Base-by-base conservation (phyloP, 2,888 invertebrate species). In the Drosophila mimica region DNA sequence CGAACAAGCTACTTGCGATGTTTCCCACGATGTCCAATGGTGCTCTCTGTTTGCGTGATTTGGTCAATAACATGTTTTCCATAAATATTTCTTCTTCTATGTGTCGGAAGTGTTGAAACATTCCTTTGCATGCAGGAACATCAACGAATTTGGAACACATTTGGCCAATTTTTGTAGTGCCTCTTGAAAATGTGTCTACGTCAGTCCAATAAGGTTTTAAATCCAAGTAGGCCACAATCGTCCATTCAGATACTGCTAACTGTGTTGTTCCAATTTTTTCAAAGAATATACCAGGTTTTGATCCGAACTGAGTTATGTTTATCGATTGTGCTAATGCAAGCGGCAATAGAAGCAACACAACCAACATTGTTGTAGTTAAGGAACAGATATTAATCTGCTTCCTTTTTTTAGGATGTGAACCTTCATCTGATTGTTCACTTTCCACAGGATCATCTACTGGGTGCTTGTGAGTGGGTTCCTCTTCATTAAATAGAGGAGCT, bases 1-100 rank as follows among this genome's bases (percentile, higher is more conserved):
- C 43, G 20, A 52, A 61, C 0, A 52, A 31, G 20, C 49, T 20
- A 13, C 51, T 51, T n/a, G 49, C 60, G 7, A 51, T 52, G 15
- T 60, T 51, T 49, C 40, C 61, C 13, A 43, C 15, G 30, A n/a
- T n/a, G n/a, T n/a, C n/a, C n/a, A n/a, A n/a, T n/a, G n/a, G n/a
- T n/a, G n/a, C n/a, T n/a, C n/a, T n/a, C n/a, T n/a, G n/a, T n/a
- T n/a, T n/a, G n/a, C n/a, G n/a, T n/a, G 38, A 15, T 38, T 38
- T 38, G 34, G 38, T 17, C 38, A 38, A 15, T 17, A 28, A 28
- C 30, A 25, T 30, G 28, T 49, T 49, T 49, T 49, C 49, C 49
- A 54, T 36, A 20, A 15, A 33, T 8, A 38, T 30, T 33, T 34
- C 38, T 17, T 31, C 31, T n/a, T 58, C 46, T 13, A 20, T 43